Evolutionary conservation across 2,113 vertebrate genomes (phyloP).

Genomic region (Theristicus caerulescens): DNA sequence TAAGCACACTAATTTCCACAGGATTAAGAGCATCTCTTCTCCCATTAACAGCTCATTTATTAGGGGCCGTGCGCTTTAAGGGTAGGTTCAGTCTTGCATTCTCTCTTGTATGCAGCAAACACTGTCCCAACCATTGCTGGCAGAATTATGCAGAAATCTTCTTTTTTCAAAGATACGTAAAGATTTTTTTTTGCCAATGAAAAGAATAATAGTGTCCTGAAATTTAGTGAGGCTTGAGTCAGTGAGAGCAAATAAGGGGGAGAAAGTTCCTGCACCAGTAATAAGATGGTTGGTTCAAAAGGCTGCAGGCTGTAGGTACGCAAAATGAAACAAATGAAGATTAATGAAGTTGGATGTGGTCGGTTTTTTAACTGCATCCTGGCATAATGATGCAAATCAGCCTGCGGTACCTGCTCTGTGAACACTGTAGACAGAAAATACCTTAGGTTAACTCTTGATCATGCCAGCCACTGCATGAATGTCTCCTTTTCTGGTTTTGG

Average conservation of each 20-base stretch:
- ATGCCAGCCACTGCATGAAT: background rate
- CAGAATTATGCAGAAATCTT: background rate
- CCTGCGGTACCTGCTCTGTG: background rate
- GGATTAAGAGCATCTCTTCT: background rate
- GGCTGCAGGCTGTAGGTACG: background rate
- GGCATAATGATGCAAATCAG: background rate
- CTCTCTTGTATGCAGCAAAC: background rate
- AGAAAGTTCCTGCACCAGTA: background rate
- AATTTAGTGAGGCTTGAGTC: background rate
- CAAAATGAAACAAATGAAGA: background rate
- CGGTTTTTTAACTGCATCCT: background rate
- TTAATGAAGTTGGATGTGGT: background rate
- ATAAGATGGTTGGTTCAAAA: background rate
- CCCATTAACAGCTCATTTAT: background rate
- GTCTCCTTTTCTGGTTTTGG: background rate
- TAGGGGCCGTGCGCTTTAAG: background rate
- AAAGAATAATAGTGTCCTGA: background rate
- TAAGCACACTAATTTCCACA: background rate
- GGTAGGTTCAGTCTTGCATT: background rate
- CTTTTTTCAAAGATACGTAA: background rate
- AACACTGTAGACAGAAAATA: background rate
- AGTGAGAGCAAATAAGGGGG: background rate
- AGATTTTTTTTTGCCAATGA: background rate
- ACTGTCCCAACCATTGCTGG: background rate
- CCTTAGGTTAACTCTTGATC: background rate